Evolutionary conservation across 2,113 vertebrate genomes (phyloP), one percentile per base, ranked within the genome.

Genomic region (Sinocyclocheilus anshuiensis): DNA sequence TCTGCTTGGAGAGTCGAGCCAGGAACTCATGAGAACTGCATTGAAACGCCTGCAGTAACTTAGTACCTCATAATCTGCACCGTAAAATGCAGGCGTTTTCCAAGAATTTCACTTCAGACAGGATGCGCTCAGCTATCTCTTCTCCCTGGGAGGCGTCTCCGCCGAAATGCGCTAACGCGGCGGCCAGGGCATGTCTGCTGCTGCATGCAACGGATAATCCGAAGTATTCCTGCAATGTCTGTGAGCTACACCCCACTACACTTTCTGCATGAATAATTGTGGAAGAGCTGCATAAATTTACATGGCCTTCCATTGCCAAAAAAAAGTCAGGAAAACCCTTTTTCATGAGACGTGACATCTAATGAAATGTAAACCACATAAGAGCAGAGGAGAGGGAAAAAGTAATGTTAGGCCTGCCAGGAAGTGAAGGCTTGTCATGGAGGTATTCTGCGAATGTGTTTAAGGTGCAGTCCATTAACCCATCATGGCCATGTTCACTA

Each of bases 51-150:
- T 91, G 90, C 90, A 91, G 93, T 93, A 89, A 91, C 85, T 90
- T 92, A 89, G 90, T 89, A 91, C 91, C 91, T 90, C 61, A 85
- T 91, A 93, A 94, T 94, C 93, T 94, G 87, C 91, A 91, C 88
- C 77, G 88, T 92, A 92, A 94, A 94, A 93, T 90, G 91, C 92
- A 90, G 88, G 89, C 90, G 91, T 86, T 93, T 94, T 94, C 93
- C 92, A 94, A 94, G 93, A 95, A 95, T 92, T 90, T 84, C 88
- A 89, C 92, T 94, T 94, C 89, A 93, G 92, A 93, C 92, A 93
- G 90, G 89, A 93, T 90, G 92, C 89, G 92, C 89, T 92, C 89
- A 86, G 84, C 90, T 90, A 89, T 90, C 91, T 92, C 87, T 87
- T 79, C 89, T 81, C 86, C 71, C 86, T 86, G 76, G 84, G 81